Conservation (phyloP, 2,797 vertebrate genomes). For the Arctocebus calabarensis region DNA sequence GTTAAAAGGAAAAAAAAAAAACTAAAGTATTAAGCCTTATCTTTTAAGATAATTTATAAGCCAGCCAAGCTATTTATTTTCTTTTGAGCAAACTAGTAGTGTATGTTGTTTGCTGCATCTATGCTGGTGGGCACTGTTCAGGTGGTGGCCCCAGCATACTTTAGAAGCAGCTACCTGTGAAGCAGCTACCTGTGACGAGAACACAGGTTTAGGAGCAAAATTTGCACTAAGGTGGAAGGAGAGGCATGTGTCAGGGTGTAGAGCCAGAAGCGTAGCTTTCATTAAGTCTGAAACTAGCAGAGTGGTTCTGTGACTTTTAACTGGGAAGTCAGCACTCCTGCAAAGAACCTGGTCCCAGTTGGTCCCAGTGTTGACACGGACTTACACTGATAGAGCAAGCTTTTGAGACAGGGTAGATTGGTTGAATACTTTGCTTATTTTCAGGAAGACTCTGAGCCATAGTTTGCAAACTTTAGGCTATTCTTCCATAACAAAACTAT, state of each 20-base stretch:
- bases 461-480: neutral
- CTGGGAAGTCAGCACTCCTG: neutral
- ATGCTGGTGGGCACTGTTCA: neutral
- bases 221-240: constrained; percentile 57
- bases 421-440: neutral
- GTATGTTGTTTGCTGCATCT: neutral
- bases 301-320: neutral
- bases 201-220: constrained; percentile 43
- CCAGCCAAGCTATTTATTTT: constrained; percentile 77
- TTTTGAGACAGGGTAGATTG: neutral
- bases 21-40: constrained; percentile 78
- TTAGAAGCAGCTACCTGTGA: neutral
- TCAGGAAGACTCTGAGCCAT: neutral
- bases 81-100: neutral
- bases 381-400: neutral
- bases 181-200: neutral
- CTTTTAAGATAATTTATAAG: constrained; percentile 73
- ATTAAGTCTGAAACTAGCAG: neutral
- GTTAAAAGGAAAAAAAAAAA: neutral
- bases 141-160: neutral
- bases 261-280: too few species aligned
- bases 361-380: neutral
- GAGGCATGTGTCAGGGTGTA: neutral
- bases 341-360: neutral
- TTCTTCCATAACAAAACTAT: neutral